Conservation (phyloP, 2,113 vertebrate species). For the Enhydra lutris region DNA sequence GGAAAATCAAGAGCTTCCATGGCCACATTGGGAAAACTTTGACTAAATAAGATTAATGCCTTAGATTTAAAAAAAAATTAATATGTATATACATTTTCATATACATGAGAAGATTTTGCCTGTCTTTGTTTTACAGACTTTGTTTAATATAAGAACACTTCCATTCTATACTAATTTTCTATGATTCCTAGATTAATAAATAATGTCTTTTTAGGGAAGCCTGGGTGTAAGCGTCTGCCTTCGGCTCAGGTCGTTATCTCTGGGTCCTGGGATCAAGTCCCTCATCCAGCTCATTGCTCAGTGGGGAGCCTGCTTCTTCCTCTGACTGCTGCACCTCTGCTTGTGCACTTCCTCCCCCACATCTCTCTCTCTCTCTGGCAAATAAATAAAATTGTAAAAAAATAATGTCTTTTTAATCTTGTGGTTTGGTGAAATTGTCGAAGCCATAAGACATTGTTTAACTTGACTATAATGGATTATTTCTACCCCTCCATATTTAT, state of each 20-base stretch:
- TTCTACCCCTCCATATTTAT: not conserved
- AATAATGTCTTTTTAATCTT: not conserved
- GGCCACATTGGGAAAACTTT: not conserved
- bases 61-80: not conserved
- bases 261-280: not conserved
- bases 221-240: too few relatives aligned
- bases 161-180: not conserved
- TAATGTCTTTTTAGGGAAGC: not conserved
- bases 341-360: not conserved
- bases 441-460: not conserved
- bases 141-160: not conserved
- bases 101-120: not conserved
- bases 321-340: not conserved
- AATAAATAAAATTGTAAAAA: not conserved
- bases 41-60: not conserved
- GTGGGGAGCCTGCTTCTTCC: not conserved
- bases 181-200: not conserved
- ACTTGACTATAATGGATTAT: not conserved
- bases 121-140: not conserved
- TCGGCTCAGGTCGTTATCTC: not conserved
- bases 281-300: not conserved
- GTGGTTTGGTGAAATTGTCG: not conserved
- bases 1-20: not conserved
- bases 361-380: not conserved
- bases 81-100: not conserved